Conservation (phyloP, 2,797 vertebrate species). For the Apogon talboti region DNA sequence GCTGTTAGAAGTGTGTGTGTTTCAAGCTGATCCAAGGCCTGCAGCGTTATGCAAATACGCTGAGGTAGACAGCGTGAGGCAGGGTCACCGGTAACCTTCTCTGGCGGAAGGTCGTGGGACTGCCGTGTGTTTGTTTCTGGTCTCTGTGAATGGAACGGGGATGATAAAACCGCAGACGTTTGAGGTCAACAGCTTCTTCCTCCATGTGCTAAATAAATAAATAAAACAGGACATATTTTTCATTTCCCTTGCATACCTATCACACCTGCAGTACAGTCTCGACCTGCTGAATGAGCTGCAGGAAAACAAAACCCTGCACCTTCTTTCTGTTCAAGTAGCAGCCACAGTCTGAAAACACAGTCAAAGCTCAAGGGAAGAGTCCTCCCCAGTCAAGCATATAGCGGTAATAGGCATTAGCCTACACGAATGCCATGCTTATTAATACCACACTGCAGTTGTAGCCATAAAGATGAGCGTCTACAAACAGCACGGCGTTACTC, state of each 20-base stretch:
- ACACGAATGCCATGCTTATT: conserved; percentile 39
- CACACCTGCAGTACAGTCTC: conserved; percentile 6
- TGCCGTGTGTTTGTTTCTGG: conserved; percentile 26
- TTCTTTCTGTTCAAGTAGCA: conserved; percentile 25
- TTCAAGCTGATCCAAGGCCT: conserved; percentile 28
- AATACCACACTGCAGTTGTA: conserved; percentile 31
- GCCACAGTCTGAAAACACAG: conserved; percentile 9
- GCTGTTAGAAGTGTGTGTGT: conserved; percentile 20
- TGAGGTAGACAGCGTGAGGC: conserved; percentile 34
- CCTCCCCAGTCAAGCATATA: conserved; percentile 27
- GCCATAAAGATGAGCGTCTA: conserved; percentile 32
- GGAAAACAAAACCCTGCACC: neutral
- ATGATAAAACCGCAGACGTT: conserved; percentile 40
- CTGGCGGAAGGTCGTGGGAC: conserved; percentile 50
- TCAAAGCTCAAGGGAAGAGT: conserved; percentile 31
- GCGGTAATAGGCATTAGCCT: conserved; percentile 57
- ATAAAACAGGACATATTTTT: conserved; percentile 8
- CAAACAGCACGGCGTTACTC: conserved; percentile 45
- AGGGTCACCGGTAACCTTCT: conserved; percentile 40
- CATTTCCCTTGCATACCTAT: neutral
- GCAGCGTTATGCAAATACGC: conserved; percentile 7
- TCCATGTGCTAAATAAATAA: conserved; percentile 3
- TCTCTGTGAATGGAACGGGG: conserved; percentile 47
- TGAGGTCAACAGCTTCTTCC: conserved; percentile 42
- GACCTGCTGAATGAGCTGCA: conserved; percentile 2